A percentile compares a stretch with the other conserved stretches of the same genome.
Conservation (phyloP, 2,113 vertebrate species). For the Podarcis muralis region DNA sequence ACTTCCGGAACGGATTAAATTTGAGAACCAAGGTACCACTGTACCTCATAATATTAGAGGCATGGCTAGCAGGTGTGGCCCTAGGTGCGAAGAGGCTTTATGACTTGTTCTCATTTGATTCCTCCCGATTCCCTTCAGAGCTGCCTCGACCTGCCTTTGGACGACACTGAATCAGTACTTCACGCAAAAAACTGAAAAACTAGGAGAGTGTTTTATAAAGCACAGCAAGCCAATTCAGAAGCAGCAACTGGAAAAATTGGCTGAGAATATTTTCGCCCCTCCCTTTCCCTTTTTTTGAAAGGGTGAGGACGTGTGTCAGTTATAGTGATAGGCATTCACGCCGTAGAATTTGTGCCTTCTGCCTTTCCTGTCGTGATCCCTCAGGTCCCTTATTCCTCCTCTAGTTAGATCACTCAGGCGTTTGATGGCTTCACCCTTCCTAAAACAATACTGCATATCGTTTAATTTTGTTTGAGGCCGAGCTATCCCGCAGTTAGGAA, state of each 20-base stretch:
- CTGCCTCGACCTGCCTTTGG: not conserved
- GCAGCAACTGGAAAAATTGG: slow-evolving; percentile 6
- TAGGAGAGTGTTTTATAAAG: not conserved
- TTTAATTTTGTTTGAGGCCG: slow-evolving; percentile 52
- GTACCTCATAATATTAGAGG: too few species aligned
- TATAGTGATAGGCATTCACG: slow-evolving; percentile 79
- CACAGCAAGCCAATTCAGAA: not conserved
- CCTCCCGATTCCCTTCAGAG: not conserved
- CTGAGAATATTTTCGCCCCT: slow-evolving; percentile 16
- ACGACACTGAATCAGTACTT: not conserved
- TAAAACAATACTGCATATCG: slow-evolving; percentile 79
- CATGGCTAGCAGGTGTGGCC: too few species aligned
- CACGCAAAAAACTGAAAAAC: not conserved
- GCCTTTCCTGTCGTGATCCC: slow-evolving; percentile 70
- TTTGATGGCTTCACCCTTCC: slow-evolving; percentile 72
- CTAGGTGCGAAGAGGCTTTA: too few species aligned
- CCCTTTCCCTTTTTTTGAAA: slow-evolving; percentile 49
- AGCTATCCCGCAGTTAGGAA: slow-evolving; percentile 45
- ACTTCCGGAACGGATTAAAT: too few species aligned
- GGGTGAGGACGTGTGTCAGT: slow-evolving; percentile 48
- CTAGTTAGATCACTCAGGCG: slow-evolving; percentile 64
- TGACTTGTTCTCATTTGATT: too few species aligned
- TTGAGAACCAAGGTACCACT: too few species aligned
- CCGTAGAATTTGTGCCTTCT: slow-evolving; percentile 79
- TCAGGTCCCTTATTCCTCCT: slow-evolving; percentile 74